These are phyloP conservation scores for Heterodera schachtii DNA, from an alignment of 1,140 invertebrate genomes.

Conservation along the genomic window DNA sequence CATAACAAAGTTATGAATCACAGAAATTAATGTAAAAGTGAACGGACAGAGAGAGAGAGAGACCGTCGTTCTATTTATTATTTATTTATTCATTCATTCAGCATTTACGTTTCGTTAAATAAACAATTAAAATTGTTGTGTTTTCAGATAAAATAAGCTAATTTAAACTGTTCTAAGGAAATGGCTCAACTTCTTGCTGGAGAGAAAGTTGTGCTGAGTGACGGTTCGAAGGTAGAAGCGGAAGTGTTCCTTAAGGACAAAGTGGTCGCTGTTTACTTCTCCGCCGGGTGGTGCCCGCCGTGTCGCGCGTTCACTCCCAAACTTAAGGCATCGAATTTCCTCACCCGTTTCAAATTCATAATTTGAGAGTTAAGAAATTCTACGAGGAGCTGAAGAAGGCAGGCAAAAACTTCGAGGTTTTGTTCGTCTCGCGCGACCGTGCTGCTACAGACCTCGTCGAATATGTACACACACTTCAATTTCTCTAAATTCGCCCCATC, in stretches of 20 bases:
- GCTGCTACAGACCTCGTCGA: slow-evolving; percentile 52
- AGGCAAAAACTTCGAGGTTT: slow-evolving; percentile 59
- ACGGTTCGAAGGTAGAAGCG: slow-evolving; percentile 52
- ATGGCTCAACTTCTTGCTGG: slow-evolving; percentile 59
- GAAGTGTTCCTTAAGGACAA: slow-evolving; percentile 56
- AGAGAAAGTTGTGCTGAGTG: slow-evolving; percentile 45
- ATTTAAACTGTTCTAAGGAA: slow-evolving; percentile 6
- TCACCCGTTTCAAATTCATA: too few species aligned
- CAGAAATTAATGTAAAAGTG: too few species aligned
- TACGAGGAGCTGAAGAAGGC: slow-evolving; percentile 59
- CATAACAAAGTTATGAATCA: too few species aligned
- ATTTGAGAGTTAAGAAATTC: slow-evolving; percentile 48
- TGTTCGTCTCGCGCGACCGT: slow-evolving; percentile 57
- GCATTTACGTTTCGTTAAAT: too few species aligned
- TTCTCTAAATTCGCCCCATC: not conserved
- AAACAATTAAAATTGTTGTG: too few species aligned
- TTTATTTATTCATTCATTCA: too few species aligned
- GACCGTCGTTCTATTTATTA: too few species aligned
- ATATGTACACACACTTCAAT: not conserved
- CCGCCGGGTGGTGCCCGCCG: slow-evolving; percentile 64
- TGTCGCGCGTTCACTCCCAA: slow-evolving; percentile 63
- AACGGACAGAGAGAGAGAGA: too few species aligned
- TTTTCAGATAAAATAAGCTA: too few species aligned
- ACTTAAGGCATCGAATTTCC: slow-evolving; percentile 50
- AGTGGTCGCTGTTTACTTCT: slow-evolving; percentile 63